phyloP scores from a whole-genome alignment of 2,888 invertebrate genomes.

The Alcis repandata region DNA sequence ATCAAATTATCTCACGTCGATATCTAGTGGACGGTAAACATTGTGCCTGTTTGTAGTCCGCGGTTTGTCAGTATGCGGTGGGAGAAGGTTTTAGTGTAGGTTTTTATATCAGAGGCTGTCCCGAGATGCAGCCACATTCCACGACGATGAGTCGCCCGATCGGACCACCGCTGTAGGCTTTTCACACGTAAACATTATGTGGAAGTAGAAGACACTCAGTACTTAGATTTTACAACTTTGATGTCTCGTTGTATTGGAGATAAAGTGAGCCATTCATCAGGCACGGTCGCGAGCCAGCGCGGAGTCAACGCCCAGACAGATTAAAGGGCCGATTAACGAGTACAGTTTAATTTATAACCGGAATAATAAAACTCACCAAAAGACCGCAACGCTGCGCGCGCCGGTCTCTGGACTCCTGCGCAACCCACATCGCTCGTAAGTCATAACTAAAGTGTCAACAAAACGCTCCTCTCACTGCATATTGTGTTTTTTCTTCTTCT shows the following conservation, averaged over 20 bases:
- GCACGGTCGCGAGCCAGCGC: slow-evolving; percentile 53
- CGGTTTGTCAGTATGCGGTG: slow-evolving; percentile 26
- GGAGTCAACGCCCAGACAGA: slow-evolving; percentile 84
- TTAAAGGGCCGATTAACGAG: slow-evolving; percentile 84
- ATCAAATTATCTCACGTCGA: slow-evolving; percentile 77
- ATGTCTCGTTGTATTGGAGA: slow-evolving; percentile 54
- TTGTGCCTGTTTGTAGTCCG: slow-evolving; percentile 34
- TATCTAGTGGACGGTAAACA: slow-evolving; percentile 63
- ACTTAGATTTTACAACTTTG: slow-evolving; percentile 68
- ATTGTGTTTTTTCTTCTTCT: background rate
- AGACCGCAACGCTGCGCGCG: slow-evolving; percentile 58
- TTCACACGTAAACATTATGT: slow-evolving; percentile 65
- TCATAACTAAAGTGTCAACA: slow-evolving; percentile 73
- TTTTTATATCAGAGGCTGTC: slow-evolving; percentile 58
- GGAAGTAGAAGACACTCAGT: slow-evolving; percentile 58
- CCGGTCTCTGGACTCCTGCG: slow-evolving; percentile 44
- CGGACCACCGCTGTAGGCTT: slow-evolving; percentile 59
- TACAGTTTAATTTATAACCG: slow-evolving; percentile 82
- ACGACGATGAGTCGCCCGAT: slow-evolving; percentile 70
- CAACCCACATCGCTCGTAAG: slow-evolving; percentile 63
- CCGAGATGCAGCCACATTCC: slow-evolving; percentile 78
- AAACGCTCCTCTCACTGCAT: slow-evolving; percentile 50
- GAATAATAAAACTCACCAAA: slow-evolving; percentile 80
- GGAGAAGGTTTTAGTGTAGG: slow-evolving; percentile 43
- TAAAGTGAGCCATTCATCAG: slow-evolving; percentile 64